These are phyloP conservation scores for Noctua pronuba DNA, from an alignment of 2,888 invertebrate genomes.

Conservation along the genomic window DNA sequence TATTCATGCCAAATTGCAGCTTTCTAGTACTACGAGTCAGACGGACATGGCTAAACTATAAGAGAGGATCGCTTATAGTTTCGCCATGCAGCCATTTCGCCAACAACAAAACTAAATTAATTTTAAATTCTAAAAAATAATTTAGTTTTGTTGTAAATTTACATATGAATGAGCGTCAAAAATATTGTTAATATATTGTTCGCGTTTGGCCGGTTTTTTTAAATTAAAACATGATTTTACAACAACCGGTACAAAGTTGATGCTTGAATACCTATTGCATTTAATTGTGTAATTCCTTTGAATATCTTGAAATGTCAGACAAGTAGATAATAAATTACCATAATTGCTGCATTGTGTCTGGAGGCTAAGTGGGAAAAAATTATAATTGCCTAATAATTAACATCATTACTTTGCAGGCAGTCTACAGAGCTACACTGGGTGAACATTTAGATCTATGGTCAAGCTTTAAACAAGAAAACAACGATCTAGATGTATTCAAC, in stretches of 20 bases:
- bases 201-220: too few relatives aligned
- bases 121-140: too few relatives aligned
- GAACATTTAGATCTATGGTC: slow-evolving; percentile 23
- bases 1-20: too few relatives aligned
- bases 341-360: background rate
- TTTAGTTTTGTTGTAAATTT: too few relatives aligned
- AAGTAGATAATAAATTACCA: background rate
- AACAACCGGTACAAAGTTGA: background rate
- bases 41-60: too few relatives aligned
- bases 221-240: background rate
- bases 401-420: slow-evolving; percentile 28
- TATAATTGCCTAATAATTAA: background rate
- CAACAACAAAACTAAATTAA: too few relatives aligned
- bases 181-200: too few relatives aligned
- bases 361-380: background rate
- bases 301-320: background rate
- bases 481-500: slow-evolving; percentile 26
- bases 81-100: too few relatives aligned
- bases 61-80: too few relatives aligned
- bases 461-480: slow-evolving; percentile 17
- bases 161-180: too few relatives aligned
- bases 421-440: slow-evolving; percentile 16
- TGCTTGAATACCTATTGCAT: background rate
- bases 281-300: background rate
- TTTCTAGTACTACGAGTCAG: too few relatives aligned